Base-by-base conservation (phyloP, 2,888 invertebrate species). In the Eupelmus urozonus region DNA sequence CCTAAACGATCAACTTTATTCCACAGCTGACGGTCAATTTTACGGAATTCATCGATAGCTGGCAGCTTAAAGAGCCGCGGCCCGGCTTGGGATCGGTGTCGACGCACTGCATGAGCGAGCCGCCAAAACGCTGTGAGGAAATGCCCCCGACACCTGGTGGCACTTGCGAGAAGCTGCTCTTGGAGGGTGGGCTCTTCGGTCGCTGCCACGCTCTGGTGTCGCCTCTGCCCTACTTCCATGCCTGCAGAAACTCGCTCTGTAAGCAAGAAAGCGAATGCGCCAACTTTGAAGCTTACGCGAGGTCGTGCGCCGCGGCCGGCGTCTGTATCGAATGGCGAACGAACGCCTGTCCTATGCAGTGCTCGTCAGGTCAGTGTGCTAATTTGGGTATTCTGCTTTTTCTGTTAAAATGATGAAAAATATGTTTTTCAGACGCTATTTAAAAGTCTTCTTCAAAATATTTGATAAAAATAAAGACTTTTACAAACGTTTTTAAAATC, bases 291-390 rank as follows among this genome's bases (percentile, higher is more conserved):
- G 93, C 94, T 0, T 96, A 96, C 87, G 95, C 94, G 0, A 91
- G 93, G 76, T 94, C 94, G 82, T 96, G 96, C 84, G 55, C 91
- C 92, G 90, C 91, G 16, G 91, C 92, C 74, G 95, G 94, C 11
- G 91, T 96, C n/a, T 96, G 96, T 85, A 90, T 95, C 0, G 90
- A 93, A 83, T 96, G 96, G 96, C 91, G 95, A 71, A 90, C 34
- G 34, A 34, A 5, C 3, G 3, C 9, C 34, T 3, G 9, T 34
- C 34, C 5, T n/a, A n/a, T n/a, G n/a, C n/a, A n/a, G n/a, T n/a
- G n/a, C n/a, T n/a, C n/a, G n/a, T n/a, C n/a, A n/a, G n/a, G n/a
- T n/a, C n/a, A n/a, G n/a, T n/a, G n/a, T n/a, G n/a, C n/a, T n/a
- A n/a, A n/a, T n/a, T n/a, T n/a, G n/a, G n/a, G n/a, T n/a, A n/a